A percentile compares a stretch with the other conserved stretches of the same genome.
phyloP scores from a whole-genome alignment of 2,888 invertebrate genomes.

The Achlya flavicornis region DNA sequence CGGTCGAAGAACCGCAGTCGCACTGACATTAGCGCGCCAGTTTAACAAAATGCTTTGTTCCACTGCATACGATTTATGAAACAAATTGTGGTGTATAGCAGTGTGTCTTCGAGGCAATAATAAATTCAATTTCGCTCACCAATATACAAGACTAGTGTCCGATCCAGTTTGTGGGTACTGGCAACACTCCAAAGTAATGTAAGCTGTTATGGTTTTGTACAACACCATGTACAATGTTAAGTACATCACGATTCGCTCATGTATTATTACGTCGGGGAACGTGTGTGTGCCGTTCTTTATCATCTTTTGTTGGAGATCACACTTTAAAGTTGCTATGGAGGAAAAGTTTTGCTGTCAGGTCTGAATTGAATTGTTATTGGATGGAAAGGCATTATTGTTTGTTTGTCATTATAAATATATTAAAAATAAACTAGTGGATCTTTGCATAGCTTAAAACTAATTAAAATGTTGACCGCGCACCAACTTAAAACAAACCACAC shows the following conservation, averaged over 20 bases:
- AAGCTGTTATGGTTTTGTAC: slow-evolving; percentile 32
- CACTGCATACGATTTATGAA: background rate
- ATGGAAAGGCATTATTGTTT: no score
- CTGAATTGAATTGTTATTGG: no score
- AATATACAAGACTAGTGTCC: slow-evolving; percentile 13
- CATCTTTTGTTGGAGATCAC: background rate
- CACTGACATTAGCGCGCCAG: background rate
- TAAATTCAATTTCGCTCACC: slow-evolving; percentile 16
- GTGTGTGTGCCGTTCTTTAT: background rate
- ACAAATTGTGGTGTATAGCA: slow-evolving; percentile 7
- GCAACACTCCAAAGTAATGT: slow-evolving; percentile 37
- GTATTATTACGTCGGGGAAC: background rate
- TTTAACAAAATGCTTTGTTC: background rate
- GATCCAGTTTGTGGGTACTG: slow-evolving; percentile 18
- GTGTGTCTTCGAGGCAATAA: slow-evolving; percentile 14
- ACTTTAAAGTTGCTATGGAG: no score
- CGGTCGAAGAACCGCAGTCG: background rate
- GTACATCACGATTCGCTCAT: slow-evolving; percentile 9
- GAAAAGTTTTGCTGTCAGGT: no score
- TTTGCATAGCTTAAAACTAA: no score
- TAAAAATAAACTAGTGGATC: no score
- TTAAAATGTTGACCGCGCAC: no score
- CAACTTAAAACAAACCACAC: no score
- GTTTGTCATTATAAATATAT: no score
- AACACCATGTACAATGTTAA: slow-evolving; percentile 22